These are phyloP conservation scores for Scopus umbretta DNA, from an alignment of 2,113 vertebrate genomes.

Conservation along the genomic window DNA sequence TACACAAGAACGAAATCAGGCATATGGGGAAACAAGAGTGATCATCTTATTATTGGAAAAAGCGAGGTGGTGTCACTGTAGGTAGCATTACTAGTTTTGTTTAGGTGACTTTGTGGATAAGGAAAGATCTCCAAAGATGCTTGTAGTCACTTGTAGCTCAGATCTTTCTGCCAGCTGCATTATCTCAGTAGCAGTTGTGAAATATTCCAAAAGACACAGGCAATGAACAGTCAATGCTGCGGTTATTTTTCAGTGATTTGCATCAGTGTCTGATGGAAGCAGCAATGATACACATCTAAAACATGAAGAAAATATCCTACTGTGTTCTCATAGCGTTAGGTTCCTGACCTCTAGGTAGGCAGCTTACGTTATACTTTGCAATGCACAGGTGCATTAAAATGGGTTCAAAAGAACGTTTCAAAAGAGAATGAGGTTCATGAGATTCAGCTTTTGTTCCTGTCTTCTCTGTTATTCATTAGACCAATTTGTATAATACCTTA, in stretches of 20 bases:
- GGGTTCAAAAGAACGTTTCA: background rate
- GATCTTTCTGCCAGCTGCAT: background rate
- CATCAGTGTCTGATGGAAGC: background rate
- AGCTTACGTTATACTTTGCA: background rate
- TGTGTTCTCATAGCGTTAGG: background rate
- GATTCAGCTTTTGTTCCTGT: background rate
- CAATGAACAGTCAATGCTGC: background rate
- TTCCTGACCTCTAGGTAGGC: background rate
- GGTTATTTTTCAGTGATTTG: background rate
- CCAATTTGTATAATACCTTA: background rate
- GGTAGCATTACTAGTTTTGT: background rate
- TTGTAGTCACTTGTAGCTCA: background rate
- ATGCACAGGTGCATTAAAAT: background rate
- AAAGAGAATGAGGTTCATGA: background rate
- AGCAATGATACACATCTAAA: background rate
- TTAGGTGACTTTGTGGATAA: background rate
- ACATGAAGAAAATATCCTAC: background rate
- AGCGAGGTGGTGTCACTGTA: background rate
- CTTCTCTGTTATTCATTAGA: background rate
- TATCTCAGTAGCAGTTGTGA: background rate
- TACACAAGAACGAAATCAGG: background rate
- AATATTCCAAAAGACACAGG: background rate
- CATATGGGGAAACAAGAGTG: background rate
- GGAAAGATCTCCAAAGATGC: background rate
- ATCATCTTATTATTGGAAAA: background rate